A percentile compares a stretch with the other conserved stretches of the same genome.
Conservation (phyloP, 2,888 invertebrate genomes). For the Psylliodes chrysocephalus region DNA sequence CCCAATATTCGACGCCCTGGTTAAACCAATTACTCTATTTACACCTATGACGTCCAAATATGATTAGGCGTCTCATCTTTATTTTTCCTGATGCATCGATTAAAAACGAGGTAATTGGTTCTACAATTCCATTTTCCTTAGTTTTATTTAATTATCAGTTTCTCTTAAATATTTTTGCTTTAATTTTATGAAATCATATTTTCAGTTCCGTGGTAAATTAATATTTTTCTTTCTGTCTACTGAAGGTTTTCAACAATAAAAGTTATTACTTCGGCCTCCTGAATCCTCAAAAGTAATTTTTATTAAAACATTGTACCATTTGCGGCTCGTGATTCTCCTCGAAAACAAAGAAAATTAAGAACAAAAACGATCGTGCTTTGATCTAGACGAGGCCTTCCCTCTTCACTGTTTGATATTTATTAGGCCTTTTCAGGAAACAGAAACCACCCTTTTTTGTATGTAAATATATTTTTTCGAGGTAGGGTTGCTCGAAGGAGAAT, state of each 20-base stretch:
- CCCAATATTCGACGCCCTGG: too few relatives aligned
- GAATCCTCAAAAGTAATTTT: not conserved
- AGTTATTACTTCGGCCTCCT: not conserved
- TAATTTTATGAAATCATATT: too few relatives aligned
- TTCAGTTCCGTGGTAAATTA: not conserved
- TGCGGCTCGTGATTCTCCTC: not conserved
- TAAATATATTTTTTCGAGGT: conserved; percentile 5
- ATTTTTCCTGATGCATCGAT: too few relatives aligned
- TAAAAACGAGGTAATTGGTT: too few relatives aligned
- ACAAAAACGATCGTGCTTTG: conserved; percentile 16
- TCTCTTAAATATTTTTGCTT: too few relatives aligned
- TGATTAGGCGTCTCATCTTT: too few relatives aligned
- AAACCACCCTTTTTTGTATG: not conserved
- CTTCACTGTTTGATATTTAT: conserved; percentile 22
- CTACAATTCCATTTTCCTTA: too few relatives aligned
- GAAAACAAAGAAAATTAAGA: conserved; percentile 19
- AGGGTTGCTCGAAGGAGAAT: conserved; percentile 5
- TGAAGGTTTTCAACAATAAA: not conserved
- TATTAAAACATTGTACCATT: not conserved
- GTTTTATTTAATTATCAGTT: too few relatives aligned
- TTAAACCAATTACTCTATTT: too few relatives aligned
- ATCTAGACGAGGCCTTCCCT: not conserved
- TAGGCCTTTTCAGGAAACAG: not conserved
- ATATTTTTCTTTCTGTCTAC: not conserved
- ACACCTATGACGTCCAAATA: too few relatives aligned